Conservation (phyloP, 2,797 vertebrate species). For the Nasua narica region DNA sequence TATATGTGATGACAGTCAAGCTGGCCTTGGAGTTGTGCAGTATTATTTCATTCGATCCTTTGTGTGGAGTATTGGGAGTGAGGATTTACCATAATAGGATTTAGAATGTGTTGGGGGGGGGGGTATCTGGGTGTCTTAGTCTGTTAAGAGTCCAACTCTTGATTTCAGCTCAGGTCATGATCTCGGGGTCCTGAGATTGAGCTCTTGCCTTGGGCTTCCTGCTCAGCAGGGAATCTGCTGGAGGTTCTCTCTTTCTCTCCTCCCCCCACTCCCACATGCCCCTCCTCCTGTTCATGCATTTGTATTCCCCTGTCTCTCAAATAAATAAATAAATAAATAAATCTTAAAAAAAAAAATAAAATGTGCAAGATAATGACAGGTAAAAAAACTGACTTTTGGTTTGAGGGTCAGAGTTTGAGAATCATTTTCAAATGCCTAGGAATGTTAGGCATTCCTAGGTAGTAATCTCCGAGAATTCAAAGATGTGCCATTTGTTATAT, state of each 20-base stretch:
- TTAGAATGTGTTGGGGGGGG: constrained; percentile 57
- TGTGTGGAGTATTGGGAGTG: constrained; percentile 13
- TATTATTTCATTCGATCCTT: constrained; percentile 58
- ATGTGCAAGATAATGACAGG: constrained; percentile 54
- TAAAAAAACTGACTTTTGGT: constrained; percentile 4
- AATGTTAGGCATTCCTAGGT: constrained; percentile 40
- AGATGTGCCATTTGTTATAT: not conserved
- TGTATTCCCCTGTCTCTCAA: not conserved
- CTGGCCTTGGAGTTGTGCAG: constrained; percentile 43
- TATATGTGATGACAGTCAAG: constrained; percentile 46
- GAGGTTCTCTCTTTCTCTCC: not conserved
- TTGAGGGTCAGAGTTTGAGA: not conserved
- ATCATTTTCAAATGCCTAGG: not conserved
- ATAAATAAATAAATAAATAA: not conserved
- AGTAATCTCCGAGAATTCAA: not conserved
- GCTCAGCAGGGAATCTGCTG: not conserved
- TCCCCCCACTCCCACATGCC: not conserved
- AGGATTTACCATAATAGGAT: constrained; percentile 55
- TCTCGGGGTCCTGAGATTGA: not conserved
- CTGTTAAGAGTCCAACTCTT: not conserved
- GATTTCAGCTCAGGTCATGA: not conserved
- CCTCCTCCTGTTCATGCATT: not conserved
- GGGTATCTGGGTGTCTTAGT: not conserved
- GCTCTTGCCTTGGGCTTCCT: not conserved
- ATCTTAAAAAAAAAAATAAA: not conserved